Base-by-base conservation (phyloP, 2,113 vertebrate genomes). In the Neolamprologus tretocephalus region DNA sequence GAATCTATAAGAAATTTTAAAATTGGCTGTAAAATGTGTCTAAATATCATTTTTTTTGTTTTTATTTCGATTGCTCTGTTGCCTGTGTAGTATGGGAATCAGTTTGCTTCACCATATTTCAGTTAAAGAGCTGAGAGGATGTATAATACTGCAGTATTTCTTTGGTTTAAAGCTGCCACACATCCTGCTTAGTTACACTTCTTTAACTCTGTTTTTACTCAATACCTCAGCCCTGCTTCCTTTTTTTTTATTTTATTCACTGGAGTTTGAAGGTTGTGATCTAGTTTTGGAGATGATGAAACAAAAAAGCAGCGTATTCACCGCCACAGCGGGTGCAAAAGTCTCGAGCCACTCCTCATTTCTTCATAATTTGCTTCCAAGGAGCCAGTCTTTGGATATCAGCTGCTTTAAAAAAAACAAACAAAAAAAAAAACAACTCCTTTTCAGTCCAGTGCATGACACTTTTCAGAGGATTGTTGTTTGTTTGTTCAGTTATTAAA, bases 181-280 rank as follows among this genome's bases (percentile, higher is more conserved):
- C 10, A 31, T 42, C 35, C 3, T 58, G 11, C 55, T 86, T 14
- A 16, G 57, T 83, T 84, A 54, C 7, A 28, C 7, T 49, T 87
- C 66, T 86, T 80, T 68, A 47, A 89, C 19, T 80, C 47, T 37
- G 73, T 63, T 85, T 35, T 28, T 58, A 42, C 58, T 58, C 9
- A 80, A 40, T 63, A 73, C 71, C 45, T 57, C 63, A 66, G 57
- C 73, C 4, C 7, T 7, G 5, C 51, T 61, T 78, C 58, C 53
- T 47, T 80, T 40, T 33, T 40, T 42, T 28, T 9, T 21, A 73
- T 79, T 53, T 45, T 14, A 21, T 40, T 23, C 11, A 5, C 53
- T 37, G 40, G 47, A 79, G 63, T 79, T 84, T 84, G 63, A 90
- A 94, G 90, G 86, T 90, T 83, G 47, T 5, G 16, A 58, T 66